These are phyloP conservation scores for Phytoseiulus persimilis DNA, from an alignment of 2,888 invertebrate species.

Conservation along the genomic window DNA sequence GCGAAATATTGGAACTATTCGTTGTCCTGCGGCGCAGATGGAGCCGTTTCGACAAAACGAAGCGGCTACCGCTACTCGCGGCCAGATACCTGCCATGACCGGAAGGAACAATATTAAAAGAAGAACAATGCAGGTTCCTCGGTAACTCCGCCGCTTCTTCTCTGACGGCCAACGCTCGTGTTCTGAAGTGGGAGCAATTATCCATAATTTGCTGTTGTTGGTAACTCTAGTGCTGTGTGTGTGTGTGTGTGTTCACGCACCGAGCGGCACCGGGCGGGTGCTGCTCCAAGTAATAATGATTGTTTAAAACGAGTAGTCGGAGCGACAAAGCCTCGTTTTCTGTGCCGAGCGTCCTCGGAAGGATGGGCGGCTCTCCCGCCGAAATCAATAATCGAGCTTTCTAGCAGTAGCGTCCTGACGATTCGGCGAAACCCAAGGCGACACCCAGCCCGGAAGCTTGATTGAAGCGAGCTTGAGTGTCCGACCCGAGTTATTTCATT, in stretches of 20 bases:
- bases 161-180: not conserved
- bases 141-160: not conserved
- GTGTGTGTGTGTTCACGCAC: too few species aligned
- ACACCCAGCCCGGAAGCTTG: not conserved
- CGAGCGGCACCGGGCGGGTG: not conserved
- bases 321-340: not conserved
- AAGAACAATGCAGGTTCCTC: not conserved
- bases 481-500: not conserved
- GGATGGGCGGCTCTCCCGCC: not conserved
- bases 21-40: not conserved
- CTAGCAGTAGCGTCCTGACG: not conserved
- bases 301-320: not conserved
- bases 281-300: not conserved
- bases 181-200: not conserved
- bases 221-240: not conserved
- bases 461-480: not conserved
- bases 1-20: not conserved
- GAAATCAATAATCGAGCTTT: not conserved
- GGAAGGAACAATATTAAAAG: slow-evolving; percentile 5
- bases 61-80: not conserved
- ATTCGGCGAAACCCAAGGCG: not conserved
- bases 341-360: too few species aligned
- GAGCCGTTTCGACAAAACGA: not conserved
- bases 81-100: not conserved
- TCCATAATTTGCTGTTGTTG: not conserved